A percentile compares a stretch with the other conserved stretches of the same genome.
These are phyloP conservation scores for Drosophila nigricruria DNA, from an alignment of 2,888 invertebrate species.

Conservation along the genomic window DNA sequence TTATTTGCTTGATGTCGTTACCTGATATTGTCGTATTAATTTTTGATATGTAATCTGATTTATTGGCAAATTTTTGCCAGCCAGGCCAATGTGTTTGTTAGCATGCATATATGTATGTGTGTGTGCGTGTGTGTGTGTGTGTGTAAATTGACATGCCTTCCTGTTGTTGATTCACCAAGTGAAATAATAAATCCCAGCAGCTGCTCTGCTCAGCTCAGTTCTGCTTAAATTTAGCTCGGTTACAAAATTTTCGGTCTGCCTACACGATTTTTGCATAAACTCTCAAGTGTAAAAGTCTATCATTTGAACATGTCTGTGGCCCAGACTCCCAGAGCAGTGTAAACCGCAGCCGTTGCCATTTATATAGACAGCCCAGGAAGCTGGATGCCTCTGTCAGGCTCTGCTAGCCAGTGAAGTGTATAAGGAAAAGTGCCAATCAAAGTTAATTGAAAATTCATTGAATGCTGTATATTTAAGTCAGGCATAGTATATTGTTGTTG, in stretches of 20 bases:
- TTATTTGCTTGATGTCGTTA: conserved; percentile 52
- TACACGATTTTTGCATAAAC: conserved; percentile 51
- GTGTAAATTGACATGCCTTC: conserved; percentile 54
- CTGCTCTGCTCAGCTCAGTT: background rate
- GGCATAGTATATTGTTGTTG: conserved; percentile 26
- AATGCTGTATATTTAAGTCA: conserved; percentile 78
- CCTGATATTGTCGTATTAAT: conserved; percentile 51
- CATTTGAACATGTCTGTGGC: conserved; percentile 40
- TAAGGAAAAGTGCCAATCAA: conserved; percentile 78
- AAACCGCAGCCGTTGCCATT: conserved; percentile 51
- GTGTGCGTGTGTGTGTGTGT: background rate
- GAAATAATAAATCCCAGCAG: conserved; percentile 52
- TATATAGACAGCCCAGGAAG: conserved; percentile 20
- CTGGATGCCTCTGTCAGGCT: conserved; percentile 11
- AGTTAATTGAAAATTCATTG: conserved; percentile 81
- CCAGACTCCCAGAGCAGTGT: conserved; percentile 10
- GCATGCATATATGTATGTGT: background rate
- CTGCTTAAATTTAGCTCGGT: conserved; percentile 13
- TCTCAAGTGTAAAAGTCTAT: conserved; percentile 50
- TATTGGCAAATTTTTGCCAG: conserved; percentile 58
- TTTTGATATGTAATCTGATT: conserved; percentile 57
- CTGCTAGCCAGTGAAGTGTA: conserved; percentile 52
- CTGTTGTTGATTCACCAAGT: conserved; percentile 51
- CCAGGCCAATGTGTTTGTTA: conserved; percentile 22
- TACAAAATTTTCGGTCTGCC: conserved; percentile 36